These are phyloP conservation scores for Menura novaehollandiae DNA, from an alignment of 2,113 vertebrate genomes.

Conservation along the genomic window DNA sequence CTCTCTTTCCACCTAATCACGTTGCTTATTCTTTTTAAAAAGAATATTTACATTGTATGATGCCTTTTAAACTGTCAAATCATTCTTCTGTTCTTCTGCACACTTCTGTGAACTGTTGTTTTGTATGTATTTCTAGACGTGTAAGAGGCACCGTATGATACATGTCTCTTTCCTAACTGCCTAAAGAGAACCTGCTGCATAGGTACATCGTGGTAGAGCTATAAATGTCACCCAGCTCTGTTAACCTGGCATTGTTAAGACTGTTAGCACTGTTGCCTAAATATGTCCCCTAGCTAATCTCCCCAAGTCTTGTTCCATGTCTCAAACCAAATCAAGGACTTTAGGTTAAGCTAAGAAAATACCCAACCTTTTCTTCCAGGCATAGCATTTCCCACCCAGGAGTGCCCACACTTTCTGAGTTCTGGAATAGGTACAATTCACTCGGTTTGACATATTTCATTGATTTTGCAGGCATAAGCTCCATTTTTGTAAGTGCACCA, in stretches of 20 bases:
- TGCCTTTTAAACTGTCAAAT: not conserved
- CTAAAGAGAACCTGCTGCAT: not conserved
- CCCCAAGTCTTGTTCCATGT: not conserved
- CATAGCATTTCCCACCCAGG: not conserved
- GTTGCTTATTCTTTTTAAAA: not conserved
- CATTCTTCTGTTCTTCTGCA: not conserved
- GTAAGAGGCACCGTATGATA: not conserved
- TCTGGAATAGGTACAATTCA: not conserved
- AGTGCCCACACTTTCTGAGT: not conserved
- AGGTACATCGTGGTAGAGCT: not conserved
- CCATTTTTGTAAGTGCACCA: not conserved
- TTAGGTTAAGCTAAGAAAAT: not conserved
- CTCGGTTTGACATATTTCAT: fast-evolving
- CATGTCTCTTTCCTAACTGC: not conserved
- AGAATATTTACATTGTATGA: not conserved
- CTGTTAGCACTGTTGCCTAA: not conserved
- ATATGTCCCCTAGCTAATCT: not conserved
- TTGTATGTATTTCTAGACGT: not conserved
- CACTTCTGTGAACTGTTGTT: not conserved
- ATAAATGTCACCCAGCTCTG: not conserved
- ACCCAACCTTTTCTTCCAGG: not conserved
- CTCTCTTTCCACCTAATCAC: not conserved
- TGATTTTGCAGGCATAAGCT: not conserved
- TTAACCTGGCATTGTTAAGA: not conserved
- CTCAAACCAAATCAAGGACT: not conserved